Evolutionary conservation across 2,888 invertebrate genomes (phyloP), one percentile per base, ranked within the genome.

Genomic region (Hirtodrosophila duncani): DNA sequence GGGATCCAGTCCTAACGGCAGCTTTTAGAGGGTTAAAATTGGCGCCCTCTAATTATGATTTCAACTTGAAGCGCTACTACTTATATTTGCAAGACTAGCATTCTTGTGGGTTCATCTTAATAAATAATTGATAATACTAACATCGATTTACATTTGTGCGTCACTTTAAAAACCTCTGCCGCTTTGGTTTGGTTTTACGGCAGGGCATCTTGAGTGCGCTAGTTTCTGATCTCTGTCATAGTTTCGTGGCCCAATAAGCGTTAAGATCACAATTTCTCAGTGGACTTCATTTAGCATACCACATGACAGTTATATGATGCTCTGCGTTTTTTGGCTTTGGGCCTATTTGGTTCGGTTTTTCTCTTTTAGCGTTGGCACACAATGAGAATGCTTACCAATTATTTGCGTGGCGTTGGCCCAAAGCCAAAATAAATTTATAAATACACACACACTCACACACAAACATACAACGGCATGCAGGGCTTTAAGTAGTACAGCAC

Each of bases 311-410:
- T 77, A 63, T 65, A 67, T 38, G 46, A 26, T 38, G 3, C 24
- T 23, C 13, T 16, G 18, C 34, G 21, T 38, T 34, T 34, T 52
- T 8, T 50, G 30, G 45, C 59, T 42, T n/a, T 18, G 9, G 16
- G 42, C 53, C 44, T 45, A 50, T 49, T 42, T 20, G 30, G 21
- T 20, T 14, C 30, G 7, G 29, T 13, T 10, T 21, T 26, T 50
- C 33, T 17, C 7, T 13, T 13, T 26, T 56, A 51, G 26, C 17
- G 6, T 38, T 16, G 52, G 34, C 51, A 52, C 48, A 71, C 72
- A 80, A 72, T 62, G 80, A 52, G 59, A 60, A 71, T 59, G 65
- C 69, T 68, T 77, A 62, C 72, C 69, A 72, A 79, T 72, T 72
- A 79, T 72, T 72, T 79, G 78, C 78, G 72, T 80, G 74, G 68